These are phyloP conservation scores for Dromaius novaehollandiae DNA, from an alignment of 2,113 vertebrate genomes.

Conservation along the genomic window DNA sequence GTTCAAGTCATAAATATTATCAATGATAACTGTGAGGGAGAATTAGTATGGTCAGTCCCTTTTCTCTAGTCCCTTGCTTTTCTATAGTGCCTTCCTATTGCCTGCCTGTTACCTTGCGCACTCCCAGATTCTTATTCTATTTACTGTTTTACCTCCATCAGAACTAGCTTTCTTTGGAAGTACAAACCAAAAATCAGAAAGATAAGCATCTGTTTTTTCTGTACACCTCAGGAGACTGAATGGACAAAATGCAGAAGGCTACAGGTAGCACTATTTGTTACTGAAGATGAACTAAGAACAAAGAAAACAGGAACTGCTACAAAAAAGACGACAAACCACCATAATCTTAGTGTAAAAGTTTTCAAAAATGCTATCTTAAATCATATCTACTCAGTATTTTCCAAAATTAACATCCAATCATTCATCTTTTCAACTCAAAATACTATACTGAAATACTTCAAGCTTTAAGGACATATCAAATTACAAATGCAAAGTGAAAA, in stretches of 20 bases:
- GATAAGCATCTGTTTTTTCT: background rate
- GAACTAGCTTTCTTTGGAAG: background rate
- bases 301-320: background rate
- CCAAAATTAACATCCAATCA: background rate
- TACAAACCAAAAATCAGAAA: background rate
- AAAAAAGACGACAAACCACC: background rate
- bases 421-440: background rate
- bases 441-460: background rate
- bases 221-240: background rate
- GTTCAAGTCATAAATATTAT: background rate
- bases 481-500: background rate
- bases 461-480: background rate
- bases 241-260: background rate
- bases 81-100: background rate
- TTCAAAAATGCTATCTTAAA: background rate
- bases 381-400: background rate
- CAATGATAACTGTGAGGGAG: background rate
- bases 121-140: background rate
- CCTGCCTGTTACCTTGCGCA: background rate
- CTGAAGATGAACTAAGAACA: background rate
- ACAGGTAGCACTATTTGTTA: background rate
- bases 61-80: background rate
- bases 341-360: background rate
- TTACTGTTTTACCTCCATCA: background rate
- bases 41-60: background rate